phyloP scores from a whole-genome alignment of 2,888 invertebrate genomes.

The Abrostola tripartita region DNA sequence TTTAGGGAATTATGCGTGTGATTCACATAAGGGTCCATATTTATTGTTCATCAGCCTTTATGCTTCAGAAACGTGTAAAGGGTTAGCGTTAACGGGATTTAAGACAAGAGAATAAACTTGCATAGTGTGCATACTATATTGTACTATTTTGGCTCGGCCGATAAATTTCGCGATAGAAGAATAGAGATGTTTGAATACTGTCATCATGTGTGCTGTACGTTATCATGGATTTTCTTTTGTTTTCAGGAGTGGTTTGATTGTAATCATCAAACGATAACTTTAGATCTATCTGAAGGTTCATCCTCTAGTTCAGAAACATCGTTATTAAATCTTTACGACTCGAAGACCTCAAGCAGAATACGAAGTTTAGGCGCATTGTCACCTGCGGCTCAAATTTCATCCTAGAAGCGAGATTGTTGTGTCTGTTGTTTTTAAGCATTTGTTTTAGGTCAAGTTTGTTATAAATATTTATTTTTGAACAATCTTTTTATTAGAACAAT shows the following conservation, averaged over 20 bases:
- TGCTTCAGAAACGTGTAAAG: no score
- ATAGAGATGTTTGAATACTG: not conserved
- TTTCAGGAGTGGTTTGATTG: constrained; percentile 50
- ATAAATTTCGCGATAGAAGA: no score
- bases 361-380: constrained; percentile 4
- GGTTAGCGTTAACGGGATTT: no score
- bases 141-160: no score
- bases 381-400: not conserved
- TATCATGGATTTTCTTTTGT: not conserved
- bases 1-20: no score
- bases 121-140: no score
- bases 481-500: constrained; percentile 9
- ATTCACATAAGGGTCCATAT: no score
- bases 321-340: constrained; percentile 15
- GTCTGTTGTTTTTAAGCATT: constrained; percentile 36
- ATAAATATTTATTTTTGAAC: constrained; percentile 20
- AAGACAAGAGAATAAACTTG: no score
- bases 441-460: constrained; percentile 41
- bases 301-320: constrained; percentile 23
- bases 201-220: no score
- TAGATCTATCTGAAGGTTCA: not conserved
- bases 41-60: no score
- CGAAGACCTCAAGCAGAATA: constrained; percentile 15
- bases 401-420: constrained; percentile 4
- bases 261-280: constrained; percentile 21